Percentiles rank a stretch among this genome's conserved stretches.
Conservation (phyloP, 2,113 vertebrate genomes). For the Nipponia nippon region DNA sequence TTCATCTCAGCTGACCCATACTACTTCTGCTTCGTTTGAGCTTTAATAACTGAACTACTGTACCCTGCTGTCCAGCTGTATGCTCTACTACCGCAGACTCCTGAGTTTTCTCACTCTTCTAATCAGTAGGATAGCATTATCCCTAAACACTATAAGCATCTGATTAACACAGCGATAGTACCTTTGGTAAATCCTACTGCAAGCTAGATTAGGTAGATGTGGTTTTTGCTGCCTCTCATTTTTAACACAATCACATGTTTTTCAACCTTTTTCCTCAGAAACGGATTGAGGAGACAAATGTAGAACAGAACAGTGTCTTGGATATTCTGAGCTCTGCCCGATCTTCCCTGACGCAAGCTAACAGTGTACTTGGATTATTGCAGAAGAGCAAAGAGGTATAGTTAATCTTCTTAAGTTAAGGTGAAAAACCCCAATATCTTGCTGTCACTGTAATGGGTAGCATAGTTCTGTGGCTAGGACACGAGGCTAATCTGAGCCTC, state of each 20-base stretch:
- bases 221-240: not conserved
- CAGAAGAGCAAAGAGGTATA: slow-evolving; percentile 84
- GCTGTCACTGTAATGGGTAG: not conserved
- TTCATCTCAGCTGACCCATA: not conserved
- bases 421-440: not conserved
- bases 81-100: not conserved
- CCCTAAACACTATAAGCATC: not conserved
- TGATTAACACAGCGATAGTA: not conserved
- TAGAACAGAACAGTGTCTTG: slow-evolving; percentile 72
- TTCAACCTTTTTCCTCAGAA: slow-evolving; percentile 70
- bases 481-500: not conserved
- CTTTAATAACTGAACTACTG: not conserved
- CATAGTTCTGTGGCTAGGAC: not conserved
- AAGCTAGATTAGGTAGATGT: not conserved
- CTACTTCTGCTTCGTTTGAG: not conserved
- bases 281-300: slow-evolving; percentile 70
- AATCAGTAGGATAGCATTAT: not conserved
- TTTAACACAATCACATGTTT: not conserved
- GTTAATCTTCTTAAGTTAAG: not conserved
- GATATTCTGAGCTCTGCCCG: slow-evolving; percentile 74
- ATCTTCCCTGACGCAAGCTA: slow-evolving; percentile 76
- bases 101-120: not conserved
- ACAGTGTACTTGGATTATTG: slow-evolving; percentile 70
- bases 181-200: not conserved
- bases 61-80: not conserved